A percentile compares a stretch with the other conserved stretches of the same genome.
Conservation (phyloP, 1,140 invertebrate genomes). For the Mya arenaria region DNA sequence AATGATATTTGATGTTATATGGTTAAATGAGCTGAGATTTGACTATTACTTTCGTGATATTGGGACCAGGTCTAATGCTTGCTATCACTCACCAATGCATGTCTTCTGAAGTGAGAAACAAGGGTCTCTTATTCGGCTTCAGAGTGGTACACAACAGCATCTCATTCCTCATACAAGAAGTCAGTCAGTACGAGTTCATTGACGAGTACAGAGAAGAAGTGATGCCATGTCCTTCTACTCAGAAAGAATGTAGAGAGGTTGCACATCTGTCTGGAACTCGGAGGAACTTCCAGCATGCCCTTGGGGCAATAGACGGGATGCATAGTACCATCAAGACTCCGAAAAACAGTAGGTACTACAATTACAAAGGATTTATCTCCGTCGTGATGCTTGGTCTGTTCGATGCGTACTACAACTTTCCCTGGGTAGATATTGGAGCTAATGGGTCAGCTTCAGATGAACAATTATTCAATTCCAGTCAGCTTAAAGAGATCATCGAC, state of each 20-base stretch:
- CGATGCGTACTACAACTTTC: constrained; percentile 79
- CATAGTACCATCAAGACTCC: constrained; percentile 78
- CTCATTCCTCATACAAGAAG: constrained; percentile 34
- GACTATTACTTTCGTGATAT: too few relatives aligned
- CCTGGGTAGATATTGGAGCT: constrained; percentile 60
- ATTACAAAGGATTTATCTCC: constrained; percentile 77
- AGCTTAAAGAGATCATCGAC: constrained; percentile 44
- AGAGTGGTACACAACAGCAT: constrained; percentile 54
- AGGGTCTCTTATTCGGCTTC: constrained; percentile 23
- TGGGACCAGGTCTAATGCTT: constrained; percentile 59
- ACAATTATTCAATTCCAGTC: constrained; percentile 15
- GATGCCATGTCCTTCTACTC: not conserved
- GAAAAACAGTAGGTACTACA: constrained; percentile 68
- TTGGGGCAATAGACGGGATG: constrained; percentile 76
- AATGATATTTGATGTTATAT: too few relatives aligned
- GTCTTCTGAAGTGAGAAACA: constrained; percentile 43
- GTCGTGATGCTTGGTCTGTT: constrained; percentile 75
- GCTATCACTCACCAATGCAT: constrained; percentile 48
- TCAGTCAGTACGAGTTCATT: constrained; percentile 51
- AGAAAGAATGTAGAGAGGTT: constrained; percentile 41
- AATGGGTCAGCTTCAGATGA: constrained; percentile 53
- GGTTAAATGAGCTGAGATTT: too few relatives aligned
- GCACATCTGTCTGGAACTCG: constrained; percentile 12
- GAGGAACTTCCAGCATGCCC: constrained; percentile 49
- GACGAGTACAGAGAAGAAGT: constrained; percentile 20